Conservation (phyloP, 2,113 vertebrate genomes). For the Saguinus imperator region DNA sequence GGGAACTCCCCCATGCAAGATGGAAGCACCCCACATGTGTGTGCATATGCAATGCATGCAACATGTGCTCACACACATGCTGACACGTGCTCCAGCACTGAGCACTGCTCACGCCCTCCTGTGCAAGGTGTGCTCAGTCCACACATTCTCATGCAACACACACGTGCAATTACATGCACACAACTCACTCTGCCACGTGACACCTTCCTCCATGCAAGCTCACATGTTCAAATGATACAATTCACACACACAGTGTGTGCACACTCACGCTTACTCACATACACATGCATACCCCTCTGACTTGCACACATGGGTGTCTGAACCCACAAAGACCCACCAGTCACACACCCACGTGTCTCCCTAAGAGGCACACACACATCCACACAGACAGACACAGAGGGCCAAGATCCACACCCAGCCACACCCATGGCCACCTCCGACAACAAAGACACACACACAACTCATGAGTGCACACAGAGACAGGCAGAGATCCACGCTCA, state of each 20-base stretch:
- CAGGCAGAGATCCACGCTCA: background rate
- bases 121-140: background rate
- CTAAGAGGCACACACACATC: background rate
- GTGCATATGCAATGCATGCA: background rate
- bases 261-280: background rate
- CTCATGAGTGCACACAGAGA: background rate
- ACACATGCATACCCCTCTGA: background rate
- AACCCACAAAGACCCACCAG: background rate
- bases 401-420: background rate
- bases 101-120: background rate
- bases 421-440: background rate
- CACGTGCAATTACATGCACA: background rate
- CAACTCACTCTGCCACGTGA: background rate
- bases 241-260: background rate
- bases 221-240: background rate
- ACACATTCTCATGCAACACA: background rate
- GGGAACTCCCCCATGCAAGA: background rate
- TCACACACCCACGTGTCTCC: background rate
- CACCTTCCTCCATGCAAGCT: background rate
- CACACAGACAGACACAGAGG: background rate
- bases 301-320: background rate
- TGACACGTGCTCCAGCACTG: background rate
- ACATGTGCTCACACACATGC: background rate
- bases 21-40: rapidly evolving
- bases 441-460: background rate